phyloP scores from a whole-genome alignment of 2,797 vertebrate species.

The Spinibarbus caldwelli region DNA sequence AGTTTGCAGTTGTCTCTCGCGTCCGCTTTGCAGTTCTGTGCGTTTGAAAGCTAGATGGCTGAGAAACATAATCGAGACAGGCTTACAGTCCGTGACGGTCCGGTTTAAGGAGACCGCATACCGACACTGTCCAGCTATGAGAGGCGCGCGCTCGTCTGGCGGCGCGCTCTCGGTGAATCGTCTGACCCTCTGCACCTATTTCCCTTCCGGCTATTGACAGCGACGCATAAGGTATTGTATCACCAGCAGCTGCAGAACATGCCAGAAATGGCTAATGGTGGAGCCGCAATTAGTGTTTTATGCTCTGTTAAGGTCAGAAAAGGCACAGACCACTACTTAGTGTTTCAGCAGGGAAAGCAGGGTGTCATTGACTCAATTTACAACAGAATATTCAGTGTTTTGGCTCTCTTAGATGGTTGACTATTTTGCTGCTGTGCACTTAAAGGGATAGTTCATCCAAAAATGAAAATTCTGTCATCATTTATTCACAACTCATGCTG shows the following conservation, averaged over 20 bases:
- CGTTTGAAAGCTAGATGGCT: not conserved
- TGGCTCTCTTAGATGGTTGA: not conserved
- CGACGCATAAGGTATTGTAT: conserved; percentile 20
- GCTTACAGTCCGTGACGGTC: conserved; percentile 14
- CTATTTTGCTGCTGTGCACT: not conserved
- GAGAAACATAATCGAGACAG: too few relatives aligned
- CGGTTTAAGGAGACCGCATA: conserved; percentile 44
- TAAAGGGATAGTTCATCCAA: not conserved
- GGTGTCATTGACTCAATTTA: conserved; percentile 3
- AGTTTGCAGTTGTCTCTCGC: not conserved
- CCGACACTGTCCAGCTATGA: conserved; percentile 18
- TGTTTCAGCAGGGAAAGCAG: conserved; percentile 1
- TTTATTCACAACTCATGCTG: not conserved
- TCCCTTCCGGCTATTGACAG: not conserved
- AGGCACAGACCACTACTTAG: not conserved
- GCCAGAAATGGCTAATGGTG: not conserved
- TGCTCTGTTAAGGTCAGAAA: conserved; percentile 11
- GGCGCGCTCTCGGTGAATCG: not conserved
- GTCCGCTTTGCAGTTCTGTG: not conserved
- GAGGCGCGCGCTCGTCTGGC: not conserved
- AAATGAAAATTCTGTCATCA: not conserved
- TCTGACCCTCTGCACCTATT: conserved; percentile 6
- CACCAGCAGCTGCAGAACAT: conserved; percentile 12
- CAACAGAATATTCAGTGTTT: not conserved
- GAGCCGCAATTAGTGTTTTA: conserved; percentile 8